Conservation (phyloP, 1,140 invertebrate genomes). For the Drosophila saltans region DNA sequence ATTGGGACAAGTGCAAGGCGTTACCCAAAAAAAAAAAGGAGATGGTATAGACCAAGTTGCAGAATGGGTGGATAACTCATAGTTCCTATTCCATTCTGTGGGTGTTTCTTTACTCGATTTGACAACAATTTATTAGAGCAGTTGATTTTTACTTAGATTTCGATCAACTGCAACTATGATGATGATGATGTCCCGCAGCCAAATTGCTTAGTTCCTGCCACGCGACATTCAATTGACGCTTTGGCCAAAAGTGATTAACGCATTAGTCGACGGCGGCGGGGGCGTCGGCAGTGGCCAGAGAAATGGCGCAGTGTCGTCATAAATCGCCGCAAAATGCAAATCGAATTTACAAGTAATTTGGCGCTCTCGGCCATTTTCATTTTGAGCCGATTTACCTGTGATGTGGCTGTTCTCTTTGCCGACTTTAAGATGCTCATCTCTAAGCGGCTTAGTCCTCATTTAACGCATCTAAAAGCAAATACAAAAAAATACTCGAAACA, state of each 20-base stretch:
- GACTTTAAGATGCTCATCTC: slow-evolving; percentile 31
- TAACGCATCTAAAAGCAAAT: slow-evolving; percentile 63
- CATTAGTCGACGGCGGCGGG: slow-evolving; percentile 43
- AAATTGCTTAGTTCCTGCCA: slow-evolving; percentile 74
- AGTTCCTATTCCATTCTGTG: neutral
- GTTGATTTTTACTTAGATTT: slow-evolving; percentile 59
- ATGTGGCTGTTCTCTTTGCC: neutral
- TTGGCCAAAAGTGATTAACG: slow-evolving; percentile 76
- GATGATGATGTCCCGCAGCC: slow-evolving; percentile 29
- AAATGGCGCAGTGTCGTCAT: neutral
- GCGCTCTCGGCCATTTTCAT: slow-evolving; percentile 61
- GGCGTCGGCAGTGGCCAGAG: neutral
- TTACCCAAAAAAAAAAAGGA: slow-evolving; percentile 31
- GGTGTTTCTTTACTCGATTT: slow-evolving; percentile 34
- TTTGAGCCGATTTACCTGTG: slow-evolving; percentile 45
- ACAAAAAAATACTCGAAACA: slow-evolving; percentile 28
- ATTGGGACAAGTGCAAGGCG: slow-evolving; percentile 72
- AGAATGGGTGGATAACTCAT: slow-evolving; percentile 8
- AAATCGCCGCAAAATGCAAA: slow-evolving; percentile 60
- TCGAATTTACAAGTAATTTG: slow-evolving; percentile 55
- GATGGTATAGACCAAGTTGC: neutral
- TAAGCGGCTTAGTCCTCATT: slow-evolving; percentile 70
- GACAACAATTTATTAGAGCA: slow-evolving; percentile 74
- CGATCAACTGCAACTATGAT: slow-evolving; percentile 27
- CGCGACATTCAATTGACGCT: slow-evolving; percentile 76